Evolutionary conservation across 2,797 vertebrate genomes (phyloP).

Genomic region (Gastrophryne carolinensis): DNA sequence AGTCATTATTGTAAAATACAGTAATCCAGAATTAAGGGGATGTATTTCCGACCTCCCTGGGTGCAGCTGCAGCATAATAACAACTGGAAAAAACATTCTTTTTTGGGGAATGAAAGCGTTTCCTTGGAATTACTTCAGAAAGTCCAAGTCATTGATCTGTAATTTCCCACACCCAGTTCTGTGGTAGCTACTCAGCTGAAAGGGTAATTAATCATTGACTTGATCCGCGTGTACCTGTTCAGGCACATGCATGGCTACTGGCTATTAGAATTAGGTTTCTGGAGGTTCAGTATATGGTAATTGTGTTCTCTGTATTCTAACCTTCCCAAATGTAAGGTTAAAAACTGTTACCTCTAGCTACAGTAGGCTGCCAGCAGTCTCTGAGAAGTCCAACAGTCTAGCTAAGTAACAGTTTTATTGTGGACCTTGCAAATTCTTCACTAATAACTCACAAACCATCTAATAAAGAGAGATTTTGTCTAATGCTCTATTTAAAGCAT

Average conservation of each 20-base stretch:
- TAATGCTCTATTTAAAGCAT: no score
- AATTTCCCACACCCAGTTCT: not conserved
- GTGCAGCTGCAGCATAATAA: not conserved
- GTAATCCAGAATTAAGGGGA: not conserved
- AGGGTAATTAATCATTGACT: not conserved
- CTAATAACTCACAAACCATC: no score
- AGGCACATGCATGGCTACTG: not conserved
- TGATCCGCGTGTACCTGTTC: not conserved
- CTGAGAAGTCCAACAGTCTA: no score
- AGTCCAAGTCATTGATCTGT: not conserved
- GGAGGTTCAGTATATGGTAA: no score
- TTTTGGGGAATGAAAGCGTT: not conserved
- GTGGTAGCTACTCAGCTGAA: not conserved
- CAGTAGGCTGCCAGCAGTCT: no score
- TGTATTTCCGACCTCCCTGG: not conserved
- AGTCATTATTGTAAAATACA: not conserved
- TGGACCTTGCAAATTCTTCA: no score
- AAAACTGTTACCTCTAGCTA: no score
- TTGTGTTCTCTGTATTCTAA: no score
- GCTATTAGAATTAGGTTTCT: not conserved
- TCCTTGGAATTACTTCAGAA: not conserved
- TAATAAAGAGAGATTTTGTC: no score
- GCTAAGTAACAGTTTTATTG: no score
- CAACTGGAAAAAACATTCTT: not conserved
- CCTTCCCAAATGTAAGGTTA: no score